These are phyloP conservation scores for Yponomeuta malinellus DNA, from an alignment of 2,888 invertebrate genomes.

Conservation along the genomic window DNA sequence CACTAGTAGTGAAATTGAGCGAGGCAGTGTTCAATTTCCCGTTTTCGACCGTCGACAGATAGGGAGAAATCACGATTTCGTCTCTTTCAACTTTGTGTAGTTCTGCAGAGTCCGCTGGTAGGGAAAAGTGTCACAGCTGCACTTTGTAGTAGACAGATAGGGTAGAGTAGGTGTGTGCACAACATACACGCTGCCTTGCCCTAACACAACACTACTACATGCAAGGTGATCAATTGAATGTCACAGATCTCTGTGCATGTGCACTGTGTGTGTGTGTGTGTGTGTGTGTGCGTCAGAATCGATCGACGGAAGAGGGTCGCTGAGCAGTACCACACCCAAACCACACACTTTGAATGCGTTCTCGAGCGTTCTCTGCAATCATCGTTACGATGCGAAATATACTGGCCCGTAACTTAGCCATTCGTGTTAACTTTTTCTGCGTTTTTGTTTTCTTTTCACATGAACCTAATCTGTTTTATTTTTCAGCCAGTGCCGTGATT, in stretches of 20 bases:
- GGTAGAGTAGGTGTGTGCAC: no score
- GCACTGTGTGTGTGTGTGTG: not conserved
- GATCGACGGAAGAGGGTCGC: no score
- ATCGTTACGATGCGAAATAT: not conserved
- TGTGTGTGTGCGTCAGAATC: no score
- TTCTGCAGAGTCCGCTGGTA: no score
- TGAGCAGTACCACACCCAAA: not conserved
- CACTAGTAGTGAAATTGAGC: no score
- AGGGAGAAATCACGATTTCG: no score
- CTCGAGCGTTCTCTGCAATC: not conserved
- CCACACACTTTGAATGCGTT: not conserved
- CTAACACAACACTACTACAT: not conserved
- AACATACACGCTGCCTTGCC: not conserved
- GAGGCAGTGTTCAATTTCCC: no score
- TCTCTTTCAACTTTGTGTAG: no score
- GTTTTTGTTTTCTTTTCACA: not conserved
- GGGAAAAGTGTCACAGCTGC: no score
- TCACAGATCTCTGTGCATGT: not conserved
- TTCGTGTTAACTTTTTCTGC: not conserved
- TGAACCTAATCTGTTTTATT: not conserved
- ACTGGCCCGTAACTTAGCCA: not conserved
- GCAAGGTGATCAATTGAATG: not conserved
- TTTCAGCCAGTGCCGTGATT: not conserved
- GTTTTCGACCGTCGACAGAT: no score
- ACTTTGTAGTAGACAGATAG: no score